Evolutionary conservation across 2,888 invertebrate genomes (phyloP), one percentile per base, ranked within the genome.

Genomic region (Brenthis daphne): DNA sequence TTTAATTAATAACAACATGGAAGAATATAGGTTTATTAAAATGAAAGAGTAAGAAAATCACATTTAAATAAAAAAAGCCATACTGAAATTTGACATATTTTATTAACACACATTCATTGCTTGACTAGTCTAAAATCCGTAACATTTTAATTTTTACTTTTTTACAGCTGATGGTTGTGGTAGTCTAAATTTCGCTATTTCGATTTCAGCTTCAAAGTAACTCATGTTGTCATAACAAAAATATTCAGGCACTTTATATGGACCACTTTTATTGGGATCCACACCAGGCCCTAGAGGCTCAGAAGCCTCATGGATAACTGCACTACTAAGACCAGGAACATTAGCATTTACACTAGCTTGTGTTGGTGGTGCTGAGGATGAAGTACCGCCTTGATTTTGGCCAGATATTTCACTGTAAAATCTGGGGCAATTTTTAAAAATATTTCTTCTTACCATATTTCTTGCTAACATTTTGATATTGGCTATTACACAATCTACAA

Each of bases 221-320:
- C 96, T 96, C 77, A 93, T 94, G 56, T 93, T 94, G 80, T 97
- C 94, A 80, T 97, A 98, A 75, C 95, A 95, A 80, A 95, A 98
- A 84, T 98, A 98, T 89, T 98, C 98, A 0, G 97, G 97, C 73
- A 97, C 97, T 89, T 97, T 97, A 84, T 98, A 98, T 0, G 94
- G 94, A 12, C 94, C 95, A 68, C 92, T 85, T 85, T 96, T 96
- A 47, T 92, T 86, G 1, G 91, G 89, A 1, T 94, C 92, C 11
- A 96, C 96, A 57, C 95, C 95, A 43, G 96, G 96, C 14, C 96
- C 96, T n/a, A 96, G 95, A 48, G 95, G 93, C 68, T 89, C 88
- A 0, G 86, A 80, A 3, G 93, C 85, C 43, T 94, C 86, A 64
- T 92, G 92, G 1, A 95, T 89, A 64, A 94, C 93, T 50, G 94